These are phyloP conservation scores for Sigmodon hispidus DNA, from an alignment of 2,113 vertebrate genomes.

Conservation along the genomic window DNA sequence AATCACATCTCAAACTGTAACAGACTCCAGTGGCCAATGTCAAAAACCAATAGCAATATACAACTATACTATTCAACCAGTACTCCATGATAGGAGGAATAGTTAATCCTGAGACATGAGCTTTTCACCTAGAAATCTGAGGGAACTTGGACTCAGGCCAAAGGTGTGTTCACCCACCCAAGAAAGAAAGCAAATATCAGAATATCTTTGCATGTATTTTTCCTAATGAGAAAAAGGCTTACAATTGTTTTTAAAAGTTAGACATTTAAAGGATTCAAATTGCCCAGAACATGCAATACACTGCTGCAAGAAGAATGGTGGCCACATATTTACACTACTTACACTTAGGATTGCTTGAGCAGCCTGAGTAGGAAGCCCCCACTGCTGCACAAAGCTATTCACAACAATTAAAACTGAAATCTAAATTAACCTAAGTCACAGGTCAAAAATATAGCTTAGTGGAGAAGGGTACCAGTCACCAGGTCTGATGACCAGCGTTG, in stretches of 20 bases:
- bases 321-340: too few species aligned
- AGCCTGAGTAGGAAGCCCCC: neutral
- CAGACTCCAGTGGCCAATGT: neutral
- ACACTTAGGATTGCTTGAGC: neutral
- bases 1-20: too few species aligned
- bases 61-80: fast-evolving
- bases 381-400: neutral
- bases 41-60: neutral
- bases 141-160: neutral
- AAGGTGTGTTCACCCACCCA: neutral
- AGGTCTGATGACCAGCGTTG: too few species aligned
- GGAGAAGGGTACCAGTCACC: neutral
- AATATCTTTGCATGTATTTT: neutral
- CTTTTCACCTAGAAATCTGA: neutral
- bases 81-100: neutral
- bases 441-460: neutral
- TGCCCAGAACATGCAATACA: too few species aligned
- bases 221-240: neutral
- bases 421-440: constrained; percentile 14
- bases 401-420: neutral
- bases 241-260: neutral
- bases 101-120: neutral
- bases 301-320: neutral
- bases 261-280: neutral
- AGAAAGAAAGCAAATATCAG: neutral